Evolutionary conservation across 2,888 invertebrate genomes (phyloP).

Genomic region (Rotaria socialis): DNA sequence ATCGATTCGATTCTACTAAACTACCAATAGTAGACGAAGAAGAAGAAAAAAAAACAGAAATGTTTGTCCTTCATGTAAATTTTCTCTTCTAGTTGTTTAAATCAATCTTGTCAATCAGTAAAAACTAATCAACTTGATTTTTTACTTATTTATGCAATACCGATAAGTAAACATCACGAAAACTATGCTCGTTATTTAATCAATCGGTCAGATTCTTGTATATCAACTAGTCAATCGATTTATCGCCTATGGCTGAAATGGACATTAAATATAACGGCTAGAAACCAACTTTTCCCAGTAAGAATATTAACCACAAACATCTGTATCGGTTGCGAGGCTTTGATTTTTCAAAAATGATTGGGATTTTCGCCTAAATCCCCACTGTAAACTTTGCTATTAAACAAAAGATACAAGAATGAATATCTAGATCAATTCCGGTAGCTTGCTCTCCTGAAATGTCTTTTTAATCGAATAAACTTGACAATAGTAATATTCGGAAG

Average conservation of each 20-base stretch:
- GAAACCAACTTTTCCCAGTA: neutral
- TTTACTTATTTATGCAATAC: conserved; percentile 7
- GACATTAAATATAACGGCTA: neutral
- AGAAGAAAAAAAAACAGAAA: too few species aligned
- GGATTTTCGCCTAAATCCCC: too few species aligned
- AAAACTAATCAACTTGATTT: neutral
- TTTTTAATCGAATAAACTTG: too few species aligned
- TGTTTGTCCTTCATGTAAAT: neutral
- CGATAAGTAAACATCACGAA: neutral
- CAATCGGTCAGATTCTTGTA: neutral
- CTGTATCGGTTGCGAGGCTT: too few species aligned
- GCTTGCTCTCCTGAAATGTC: too few species aligned
- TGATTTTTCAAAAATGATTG: too few species aligned
- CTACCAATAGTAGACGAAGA: neutral
- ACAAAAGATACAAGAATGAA: too few species aligned
- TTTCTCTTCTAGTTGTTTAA: neutral
- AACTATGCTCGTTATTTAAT: neutral
- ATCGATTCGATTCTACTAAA: neutral
- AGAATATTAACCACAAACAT: too few species aligned
- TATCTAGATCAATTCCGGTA: too few species aligned
- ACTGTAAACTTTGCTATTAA: too few species aligned
- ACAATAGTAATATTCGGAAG: too few species aligned
- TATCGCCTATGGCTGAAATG: neutral
- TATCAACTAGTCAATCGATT: neutral
- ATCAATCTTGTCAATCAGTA: neutral